Evolutionary conservation across 2,888 invertebrate species (phyloP).

Genomic region (Calliphora vomitoria): DNA sequence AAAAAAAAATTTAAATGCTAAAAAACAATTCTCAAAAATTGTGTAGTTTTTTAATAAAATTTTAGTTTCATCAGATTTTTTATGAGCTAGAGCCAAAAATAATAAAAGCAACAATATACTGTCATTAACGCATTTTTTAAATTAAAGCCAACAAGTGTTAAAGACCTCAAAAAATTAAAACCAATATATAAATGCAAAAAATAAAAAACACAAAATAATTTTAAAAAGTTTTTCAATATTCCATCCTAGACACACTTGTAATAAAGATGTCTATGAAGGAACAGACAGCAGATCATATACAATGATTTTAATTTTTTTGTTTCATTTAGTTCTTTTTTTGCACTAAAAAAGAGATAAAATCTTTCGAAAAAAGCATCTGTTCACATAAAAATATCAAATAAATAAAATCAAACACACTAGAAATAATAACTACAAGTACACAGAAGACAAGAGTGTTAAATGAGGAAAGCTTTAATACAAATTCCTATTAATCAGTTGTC

Average conservation of each 20-base stretch:
- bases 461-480: too few species aligned
- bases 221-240: constrained; percentile 10
- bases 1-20: too few species aligned
- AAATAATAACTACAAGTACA: constrained; percentile 26
- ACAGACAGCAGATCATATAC: constrained; percentile 50
- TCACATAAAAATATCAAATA: constrained; percentile 19
- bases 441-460: neutral
- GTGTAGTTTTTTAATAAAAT: too few species aligned
- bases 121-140: constrained; percentile 44
- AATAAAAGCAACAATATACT: constrained; percentile 4
- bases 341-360: constrained; percentile 42
- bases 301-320: constrained; percentile 36
- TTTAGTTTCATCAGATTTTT: neutral
- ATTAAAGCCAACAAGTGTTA: constrained; percentile 61
- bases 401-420: constrained; percentile 13
- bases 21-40: too few species aligned
- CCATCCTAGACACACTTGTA: constrained; percentile 46
- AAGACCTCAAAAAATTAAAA: constrained; percentile 58
- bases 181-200: constrained; percentile 9
- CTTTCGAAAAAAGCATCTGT: constrained; percentile 50
- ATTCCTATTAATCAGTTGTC: too few species aligned
- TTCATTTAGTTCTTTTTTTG: constrained; percentile 29
- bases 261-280: constrained; percentile 47
- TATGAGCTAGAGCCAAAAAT: neutral
- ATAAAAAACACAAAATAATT: neutral